Base-by-base conservation (phyloP, 2,888 invertebrate species). In the Mechanitis messenoides region DNA sequence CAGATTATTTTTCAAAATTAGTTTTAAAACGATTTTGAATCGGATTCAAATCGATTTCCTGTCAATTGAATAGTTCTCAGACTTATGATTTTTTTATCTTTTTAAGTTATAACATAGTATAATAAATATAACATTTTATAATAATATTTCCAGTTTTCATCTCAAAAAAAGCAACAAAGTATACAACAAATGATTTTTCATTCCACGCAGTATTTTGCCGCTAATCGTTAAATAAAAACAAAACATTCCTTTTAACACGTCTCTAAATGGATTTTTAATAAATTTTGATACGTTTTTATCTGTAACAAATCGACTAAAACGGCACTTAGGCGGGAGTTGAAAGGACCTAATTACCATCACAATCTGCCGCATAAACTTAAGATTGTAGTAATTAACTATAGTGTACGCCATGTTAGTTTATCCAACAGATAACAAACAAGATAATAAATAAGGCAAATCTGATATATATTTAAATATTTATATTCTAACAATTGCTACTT, bases 331-430 rank as follows among this genome's bases (percentile, higher is more conserved):
- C 76, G 73, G 73, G 66, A 62, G 68, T 70, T 68, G 72, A 71
- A 79, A 77, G 77, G 78, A 72, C 71, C 74, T 73, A 77, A 87
- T 88, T 88, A 84, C 80, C 87, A 87, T 88, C 83, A 76, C 84
- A 86, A 89, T 88, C 89, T 83, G 76, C 76, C 80, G 85, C 84
- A 88, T 88, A 87, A 87, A 87, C 78, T 84, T 82, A 77, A 84
- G 87, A 85, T 85, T 83, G 81, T 79, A 83, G 81, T 87, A 88
- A 88, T 88, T 88, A 87, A 87, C 80, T 78, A 75, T 79, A 79
- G 77, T 73, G 72, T 73, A 73, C 66, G 69, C 74, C 74, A 72
- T 79, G 78, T 79, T 75, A 73, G 73, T 72, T 80, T 80, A 81
- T 81, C 78, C 74, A 20, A 33, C 42, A 65, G 77, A 77, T 76